These are phyloP conservation scores for Caranx melampygus DNA, from an alignment of 2,113 vertebrate genomes.

Conservation along the genomic window DNA sequence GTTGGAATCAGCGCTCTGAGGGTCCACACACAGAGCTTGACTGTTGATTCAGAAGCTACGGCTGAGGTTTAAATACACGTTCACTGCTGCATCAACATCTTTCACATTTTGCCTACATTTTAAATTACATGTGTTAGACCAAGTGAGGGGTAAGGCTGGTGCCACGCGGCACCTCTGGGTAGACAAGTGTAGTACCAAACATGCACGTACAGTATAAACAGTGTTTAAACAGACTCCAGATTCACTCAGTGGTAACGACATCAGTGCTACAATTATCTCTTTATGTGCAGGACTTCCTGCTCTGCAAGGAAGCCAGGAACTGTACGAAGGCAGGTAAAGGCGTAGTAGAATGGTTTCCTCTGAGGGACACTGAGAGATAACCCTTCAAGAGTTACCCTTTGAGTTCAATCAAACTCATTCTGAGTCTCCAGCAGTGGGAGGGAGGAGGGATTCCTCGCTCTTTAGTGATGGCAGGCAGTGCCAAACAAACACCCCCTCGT, in stretches of 20 bases:
- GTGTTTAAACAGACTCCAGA: conserved; percentile 23
- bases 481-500: conserved; percentile 22
- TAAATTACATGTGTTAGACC: conserved; percentile 10
- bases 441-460: background rate
- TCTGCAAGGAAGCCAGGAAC: background rate
- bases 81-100: background rate
- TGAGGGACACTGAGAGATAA: background rate
- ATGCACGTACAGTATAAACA: conserved; percentile 4
- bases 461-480: conserved; percentile 60
- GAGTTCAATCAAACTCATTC: background rate
- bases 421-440: background rate
- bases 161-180: background rate
- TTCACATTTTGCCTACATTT: conserved; percentile 45
- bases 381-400: background rate
- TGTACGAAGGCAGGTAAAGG: conserved; percentile 54
- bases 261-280: conserved; percentile 13
- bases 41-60: conserved; percentile 13
- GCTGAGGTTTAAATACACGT: conserved; percentile 17
- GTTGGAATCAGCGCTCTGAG: conserved; percentile 26
- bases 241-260: conserved; percentile 8
- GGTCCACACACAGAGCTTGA: conserved; percentile 8
- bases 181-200: conserved; percentile 9
- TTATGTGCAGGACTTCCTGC: conserved; percentile 31
- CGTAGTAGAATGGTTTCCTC: conserved; percentile 13
- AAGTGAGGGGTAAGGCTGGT: conserved; percentile 34